phyloP scores from a whole-genome alignment of 2,113 vertebrate genomes.

The Pangasianodon gigas region DNA sequence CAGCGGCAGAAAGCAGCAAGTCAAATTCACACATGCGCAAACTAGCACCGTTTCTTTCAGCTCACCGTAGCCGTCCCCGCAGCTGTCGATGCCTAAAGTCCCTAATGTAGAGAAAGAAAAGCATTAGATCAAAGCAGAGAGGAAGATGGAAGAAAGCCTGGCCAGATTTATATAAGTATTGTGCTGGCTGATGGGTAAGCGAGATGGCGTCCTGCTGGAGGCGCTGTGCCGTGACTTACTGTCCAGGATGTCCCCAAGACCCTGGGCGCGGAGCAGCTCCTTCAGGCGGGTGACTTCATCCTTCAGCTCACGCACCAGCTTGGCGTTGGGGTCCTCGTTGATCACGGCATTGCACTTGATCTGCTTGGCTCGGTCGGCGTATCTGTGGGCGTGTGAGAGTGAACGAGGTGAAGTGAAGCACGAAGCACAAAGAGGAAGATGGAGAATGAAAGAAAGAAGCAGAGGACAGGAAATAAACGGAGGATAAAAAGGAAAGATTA shows the following conservation, averaged over 20 bases:
- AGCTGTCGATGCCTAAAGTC: constrained; percentile 28
- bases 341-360: constrained; percentile 99
- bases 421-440: neutral
- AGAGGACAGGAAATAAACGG: neutral
- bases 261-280: constrained; percentile 93
- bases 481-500: neutral
- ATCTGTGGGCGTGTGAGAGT: constrained; percentile 69
- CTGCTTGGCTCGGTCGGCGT: constrained; percentile 95
- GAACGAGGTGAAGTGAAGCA: neutral
- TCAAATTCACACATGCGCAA: constrained; percentile 29
- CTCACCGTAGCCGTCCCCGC: constrained; percentile 32
- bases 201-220: neutral
- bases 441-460: neutral
- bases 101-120: constrained; percentile 6
- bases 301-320: constrained; percentile 94
- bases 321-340: constrained; percentile 97
- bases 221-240: constrained; percentile 80
- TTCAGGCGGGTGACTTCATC: constrained; percentile 93
- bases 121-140: constrained; percentile 29
- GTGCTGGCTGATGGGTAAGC: constrained; percentile 13
- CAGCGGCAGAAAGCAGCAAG: constrained; percentile 32
- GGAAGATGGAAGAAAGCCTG: constrained; percentile 21
- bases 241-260: constrained; percentile 96
- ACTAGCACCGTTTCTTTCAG: constrained; percentile 12
- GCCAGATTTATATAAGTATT: constrained; percentile 20